phyloP scores from a whole-genome alignment of 2,888 invertebrate genomes.

The Plagiodera versicolora region DNA sequence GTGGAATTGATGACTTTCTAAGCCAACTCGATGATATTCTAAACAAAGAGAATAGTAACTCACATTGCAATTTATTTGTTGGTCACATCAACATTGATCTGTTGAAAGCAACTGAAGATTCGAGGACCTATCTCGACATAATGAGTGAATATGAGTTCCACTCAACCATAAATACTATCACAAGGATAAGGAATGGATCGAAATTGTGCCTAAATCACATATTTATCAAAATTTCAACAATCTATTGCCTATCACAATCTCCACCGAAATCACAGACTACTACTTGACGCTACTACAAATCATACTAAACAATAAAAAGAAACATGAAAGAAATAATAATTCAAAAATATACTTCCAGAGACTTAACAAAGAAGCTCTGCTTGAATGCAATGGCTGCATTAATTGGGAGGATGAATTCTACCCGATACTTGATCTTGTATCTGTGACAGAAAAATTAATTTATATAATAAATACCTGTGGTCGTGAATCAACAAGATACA shows the following conservation, averaged over 20 bases:
- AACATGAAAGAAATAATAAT: neutral
- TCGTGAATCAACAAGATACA: neutral
- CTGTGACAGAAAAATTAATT: neutral
- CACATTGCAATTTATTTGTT: neutral
- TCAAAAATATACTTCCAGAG: neutral
- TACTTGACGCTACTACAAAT: neutral
- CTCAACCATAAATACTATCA: neutral
- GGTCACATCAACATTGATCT: neutral
- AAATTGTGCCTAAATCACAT: neutral
- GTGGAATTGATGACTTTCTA: no score
- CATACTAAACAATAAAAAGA: neutral
- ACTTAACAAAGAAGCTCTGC: neutral
- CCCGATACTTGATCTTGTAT: neutral
- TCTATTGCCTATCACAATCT: neutral
- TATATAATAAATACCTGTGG: neutral
- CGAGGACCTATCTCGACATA: neutral
- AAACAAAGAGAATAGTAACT: no score
- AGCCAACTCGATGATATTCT: no score
- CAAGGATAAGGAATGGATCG: neutral
- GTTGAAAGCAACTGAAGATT: neutral
- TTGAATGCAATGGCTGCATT: neutral
- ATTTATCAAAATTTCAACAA: neutral
- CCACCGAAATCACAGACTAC: neutral
- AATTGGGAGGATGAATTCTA: neutral
- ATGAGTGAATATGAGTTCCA: neutral